A percentile compares a stretch with the other conserved stretches of the same genome.
These are phyloP conservation scores for Chiroxiphia lanceolata DNA, from an alignment of 2,797 vertebrate species.

Conservation along the genomic window DNA sequence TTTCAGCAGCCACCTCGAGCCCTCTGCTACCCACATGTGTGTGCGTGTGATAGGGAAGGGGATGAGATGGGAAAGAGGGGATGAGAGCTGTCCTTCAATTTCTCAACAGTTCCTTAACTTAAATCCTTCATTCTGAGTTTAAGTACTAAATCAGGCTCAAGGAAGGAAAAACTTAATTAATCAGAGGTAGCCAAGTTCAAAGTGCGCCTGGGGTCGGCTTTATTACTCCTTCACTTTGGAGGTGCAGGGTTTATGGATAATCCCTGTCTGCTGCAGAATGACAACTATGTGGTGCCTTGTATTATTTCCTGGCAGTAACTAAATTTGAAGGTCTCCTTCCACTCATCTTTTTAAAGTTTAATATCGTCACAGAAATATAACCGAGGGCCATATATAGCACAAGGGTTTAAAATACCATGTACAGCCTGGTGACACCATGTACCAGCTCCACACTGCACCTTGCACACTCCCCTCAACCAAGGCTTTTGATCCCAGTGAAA, in stretches of 20 bases:
- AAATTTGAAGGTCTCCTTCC: background rate
- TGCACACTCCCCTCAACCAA: background rate
- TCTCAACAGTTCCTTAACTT: conserved; percentile 51
- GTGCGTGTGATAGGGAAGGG: background rate
- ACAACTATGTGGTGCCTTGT: background rate
- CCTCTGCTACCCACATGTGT: background rate
- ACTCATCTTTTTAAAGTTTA: conserved; percentile 2
- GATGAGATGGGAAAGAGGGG: background rate
- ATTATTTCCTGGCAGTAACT: background rate
- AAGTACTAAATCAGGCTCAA: conserved; percentile 57
- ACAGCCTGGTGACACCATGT: background rate
- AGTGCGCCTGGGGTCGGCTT: conserved; percentile 29
- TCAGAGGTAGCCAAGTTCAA: conserved; percentile 50
- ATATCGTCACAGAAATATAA: background rate
- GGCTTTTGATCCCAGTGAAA: background rate
- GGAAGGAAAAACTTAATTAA: conserved; percentile 63
- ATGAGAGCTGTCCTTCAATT: conserved; percentile 50
- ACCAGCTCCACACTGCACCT: accelerated
- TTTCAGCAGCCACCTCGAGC: background rate
- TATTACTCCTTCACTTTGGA: background rate
- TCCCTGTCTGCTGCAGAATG: conserved; percentile 22
- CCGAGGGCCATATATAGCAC: background rate
- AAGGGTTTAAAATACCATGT: background rate
- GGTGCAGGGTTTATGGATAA: conserved; percentile 17
- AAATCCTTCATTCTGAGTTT: conserved; percentile 49